Percentiles rank a stretch among this genome's conserved stretches.
phyloP scores from a whole-genome alignment of 2,888 invertebrate genomes.

The Rhorus exstirpatorius region DNA sequence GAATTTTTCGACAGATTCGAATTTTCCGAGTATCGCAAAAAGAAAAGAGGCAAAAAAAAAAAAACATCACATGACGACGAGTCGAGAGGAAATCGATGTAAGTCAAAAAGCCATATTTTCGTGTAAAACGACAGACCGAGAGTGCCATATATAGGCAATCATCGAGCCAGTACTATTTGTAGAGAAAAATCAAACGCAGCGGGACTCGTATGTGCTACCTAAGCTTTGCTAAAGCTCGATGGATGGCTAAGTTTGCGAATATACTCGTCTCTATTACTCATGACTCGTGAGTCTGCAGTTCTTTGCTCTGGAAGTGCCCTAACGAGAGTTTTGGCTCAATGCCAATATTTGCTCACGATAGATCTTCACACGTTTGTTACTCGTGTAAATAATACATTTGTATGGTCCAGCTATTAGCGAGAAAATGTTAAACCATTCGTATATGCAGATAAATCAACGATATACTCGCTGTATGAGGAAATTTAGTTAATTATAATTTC shows the following conservation, averaged over 20 bases:
- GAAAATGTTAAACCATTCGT: slow-evolving; percentile 32
- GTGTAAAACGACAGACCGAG: too few species aligned
- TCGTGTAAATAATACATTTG: slow-evolving; percentile 55
- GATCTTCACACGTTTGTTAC: slow-evolving; percentile 47
- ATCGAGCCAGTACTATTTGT: too few species aligned
- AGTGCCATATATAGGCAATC: too few species aligned
- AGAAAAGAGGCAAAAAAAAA: too few species aligned
- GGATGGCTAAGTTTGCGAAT: slow-evolving; percentile 15
- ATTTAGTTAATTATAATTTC: neutral
- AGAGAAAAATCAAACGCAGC: too few species aligned
- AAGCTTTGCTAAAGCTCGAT: slow-evolving; percentile 3
- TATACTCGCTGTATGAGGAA: neutral
- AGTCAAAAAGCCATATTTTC: too few species aligned
- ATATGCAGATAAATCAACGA: neutral
- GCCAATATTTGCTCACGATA: slow-evolving; percentile 59
- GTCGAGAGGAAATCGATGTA: too few species aligned
- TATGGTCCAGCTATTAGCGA: slow-evolving; percentile 36
- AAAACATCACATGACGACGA: too few species aligned
- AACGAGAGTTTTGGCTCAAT: slow-evolving; percentile 41
- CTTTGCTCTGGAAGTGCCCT: slow-evolving; percentile 23
- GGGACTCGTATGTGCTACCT: too few species aligned
- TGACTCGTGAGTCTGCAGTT: slow-evolving; percentile 2
- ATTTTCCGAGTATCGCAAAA: too few species aligned
- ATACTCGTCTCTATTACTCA: neutral
- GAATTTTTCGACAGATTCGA: too few species aligned